Base-by-base conservation (phyloP, 1,140 invertebrate genomes). In the Nephila pilipes region DNA sequence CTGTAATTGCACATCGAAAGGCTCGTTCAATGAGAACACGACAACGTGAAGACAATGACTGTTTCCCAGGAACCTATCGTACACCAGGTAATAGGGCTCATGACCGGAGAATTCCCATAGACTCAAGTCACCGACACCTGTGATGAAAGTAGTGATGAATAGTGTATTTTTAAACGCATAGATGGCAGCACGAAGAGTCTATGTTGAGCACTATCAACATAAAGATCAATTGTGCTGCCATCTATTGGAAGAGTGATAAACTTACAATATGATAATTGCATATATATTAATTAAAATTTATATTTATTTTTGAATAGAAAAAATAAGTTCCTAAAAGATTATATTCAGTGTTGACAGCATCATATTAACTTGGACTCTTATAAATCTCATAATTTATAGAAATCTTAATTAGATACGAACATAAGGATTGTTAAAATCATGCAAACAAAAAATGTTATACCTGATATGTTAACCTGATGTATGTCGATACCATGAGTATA, bases 31-130 rank as follows among this genome's bases (percentile, higher is more conserved):
- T 95, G 96, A 97, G 95, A 98, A 97, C 22, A 98, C 96, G 94
- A 98, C 96, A 12, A 97, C 95, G 94, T 98, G 97, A 58, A 97
- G 95, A 94, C 97, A 97, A 94, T 96, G 96, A 58, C 96, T 95
- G 94, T 97, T 97, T 20, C 97, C 97, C 57, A 98, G 96, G 94
- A 97, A 97, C 94, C 97, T 97, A 95, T 98, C 97, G 95, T 98
- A 98, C 54, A 97, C 96, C 89, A 97, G 96, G 95, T 97, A 97
- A 95, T 98, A 98, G 25, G 97, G 97, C 95, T 98, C 97, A 94
- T 97, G 97, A 1, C 98, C 97, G 38, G 97, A 97, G 95, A 98
- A 97, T 95, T 98, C 97, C 97, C 97, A 98, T 55, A 98, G 96
- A 58, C 97, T 97, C 54, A 97, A 95, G 93, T 97, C 97, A 38